These are phyloP conservation scores for Struthio camelus DNA, from an alignment of 2,113 vertebrate genomes.

Conservation along the genomic window DNA sequence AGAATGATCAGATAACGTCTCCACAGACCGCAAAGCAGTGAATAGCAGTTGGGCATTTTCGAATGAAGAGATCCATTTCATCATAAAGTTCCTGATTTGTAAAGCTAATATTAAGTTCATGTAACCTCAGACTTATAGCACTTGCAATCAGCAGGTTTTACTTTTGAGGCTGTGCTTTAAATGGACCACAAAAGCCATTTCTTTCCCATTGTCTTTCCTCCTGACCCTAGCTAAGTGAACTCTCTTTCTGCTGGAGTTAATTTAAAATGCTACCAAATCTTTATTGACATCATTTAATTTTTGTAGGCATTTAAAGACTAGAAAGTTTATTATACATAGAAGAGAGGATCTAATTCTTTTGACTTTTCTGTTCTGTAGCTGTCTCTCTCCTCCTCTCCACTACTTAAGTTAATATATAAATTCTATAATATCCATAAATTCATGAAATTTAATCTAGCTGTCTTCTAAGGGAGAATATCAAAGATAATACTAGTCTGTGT, in stretches of 20 bases:
- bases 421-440: not conserved
- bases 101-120: slow-evolving; percentile 58
- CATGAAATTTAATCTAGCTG: not conserved
- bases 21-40: slow-evolving; percentile 74
- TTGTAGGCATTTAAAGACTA: not conserved
- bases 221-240: not conserved
- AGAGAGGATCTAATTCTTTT: not conserved
- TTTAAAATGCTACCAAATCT: not conserved
- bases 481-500: not conserved
- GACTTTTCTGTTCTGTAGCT: not conserved
- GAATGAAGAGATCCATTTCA: slow-evolving; percentile 80
- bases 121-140: slow-evolving; percentile 36
- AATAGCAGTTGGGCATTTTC: slow-evolving; percentile 35
- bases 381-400: not conserved
- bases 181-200: not conserved
- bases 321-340: not conserved
- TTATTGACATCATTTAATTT: not conserved
- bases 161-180: slow-evolving; percentile 14
- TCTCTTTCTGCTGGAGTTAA: not conserved
- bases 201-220: not conserved
- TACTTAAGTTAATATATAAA: not conserved
- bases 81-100: slow-evolving; percentile 60
- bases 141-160: not conserved
- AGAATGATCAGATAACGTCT: slow-evolving; percentile 81
- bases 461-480: not conserved